phyloP scores from a whole-genome alignment of 2,113 vertebrate species.

The Oostethus manadensis region DNA sequence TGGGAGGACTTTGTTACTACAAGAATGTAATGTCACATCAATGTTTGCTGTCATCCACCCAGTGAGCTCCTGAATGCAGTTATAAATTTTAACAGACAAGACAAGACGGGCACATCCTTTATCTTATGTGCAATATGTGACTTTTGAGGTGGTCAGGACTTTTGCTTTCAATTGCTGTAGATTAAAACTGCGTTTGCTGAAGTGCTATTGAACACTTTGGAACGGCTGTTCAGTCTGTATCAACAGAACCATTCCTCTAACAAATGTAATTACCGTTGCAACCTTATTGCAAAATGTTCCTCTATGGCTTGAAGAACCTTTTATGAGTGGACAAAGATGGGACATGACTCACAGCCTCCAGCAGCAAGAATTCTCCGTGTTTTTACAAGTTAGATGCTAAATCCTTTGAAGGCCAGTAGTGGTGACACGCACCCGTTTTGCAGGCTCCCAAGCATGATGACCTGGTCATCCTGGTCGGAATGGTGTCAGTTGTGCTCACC shows the following conservation, averaged over 20 bases:
- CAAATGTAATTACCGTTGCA: constrained; percentile 22
- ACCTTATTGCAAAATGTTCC: constrained; percentile 10
- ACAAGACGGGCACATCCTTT: neutral
- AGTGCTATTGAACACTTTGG: constrained; percentile 12
- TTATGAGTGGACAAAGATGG: constrained; percentile 15
- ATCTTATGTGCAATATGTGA: neutral
- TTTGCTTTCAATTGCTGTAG: constrained; percentile 13
- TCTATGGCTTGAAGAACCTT: constrained; percentile 17
- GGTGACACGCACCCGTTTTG: constrained; percentile 39
- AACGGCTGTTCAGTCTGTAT: constrained; percentile 14
- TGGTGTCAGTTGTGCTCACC: constrained; percentile 27
- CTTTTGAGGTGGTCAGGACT: constrained; percentile 1
- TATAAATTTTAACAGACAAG: too few relatives aligned
- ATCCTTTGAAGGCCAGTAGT: constrained; percentile 35
- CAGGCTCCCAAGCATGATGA: constrained; percentile 40
- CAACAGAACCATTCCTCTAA: constrained; percentile 14
- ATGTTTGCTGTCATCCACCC: too few relatives aligned
- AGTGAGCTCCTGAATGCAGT: too few relatives aligned
- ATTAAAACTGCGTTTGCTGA: neutral
- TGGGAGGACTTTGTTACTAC: too few relatives aligned
- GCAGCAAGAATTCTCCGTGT: neutral
- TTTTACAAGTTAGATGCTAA: neutral
- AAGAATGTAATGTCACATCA: too few relatives aligned
- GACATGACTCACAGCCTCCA: neutral
- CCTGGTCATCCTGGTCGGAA: constrained; percentile 17